Evolutionary conservation across 2,113 vertebrate species (phyloP).

Genomic region (Formicarius rufipectus): DNA sequence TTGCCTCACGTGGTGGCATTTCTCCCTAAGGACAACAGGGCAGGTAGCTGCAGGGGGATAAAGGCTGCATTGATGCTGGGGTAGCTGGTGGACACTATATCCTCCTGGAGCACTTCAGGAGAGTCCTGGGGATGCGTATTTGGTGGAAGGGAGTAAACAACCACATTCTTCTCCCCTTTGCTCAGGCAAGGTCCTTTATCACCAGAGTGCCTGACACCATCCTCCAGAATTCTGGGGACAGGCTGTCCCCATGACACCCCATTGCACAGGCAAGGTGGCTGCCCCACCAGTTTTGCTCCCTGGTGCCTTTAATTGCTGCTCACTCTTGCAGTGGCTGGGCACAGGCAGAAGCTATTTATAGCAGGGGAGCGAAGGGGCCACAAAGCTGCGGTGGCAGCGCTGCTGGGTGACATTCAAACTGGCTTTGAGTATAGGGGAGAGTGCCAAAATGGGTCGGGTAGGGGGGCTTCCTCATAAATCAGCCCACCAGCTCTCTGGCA

Average conservation of each 20-base stretch:
- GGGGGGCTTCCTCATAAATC: background rate
- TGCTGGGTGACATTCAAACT: conserved; percentile 16
- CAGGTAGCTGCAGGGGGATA: background rate
- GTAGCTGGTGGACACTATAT: background rate
- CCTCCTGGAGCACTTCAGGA: background rate
- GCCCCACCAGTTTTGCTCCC: background rate
- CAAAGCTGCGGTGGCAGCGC: rapidly evolving
- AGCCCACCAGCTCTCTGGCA: background rate
- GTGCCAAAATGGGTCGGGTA: background rate
- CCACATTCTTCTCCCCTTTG: rapidly evolving
- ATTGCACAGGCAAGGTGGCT: rapidly evolving
- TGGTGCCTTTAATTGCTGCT: rapidly evolving
- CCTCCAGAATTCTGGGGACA: background rate
- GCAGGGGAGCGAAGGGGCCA: background rate
- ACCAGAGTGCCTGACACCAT: background rate
- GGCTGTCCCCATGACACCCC: rapidly evolving
- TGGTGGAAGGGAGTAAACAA: background rate
- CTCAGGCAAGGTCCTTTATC: background rate
- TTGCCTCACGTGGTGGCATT: background rate
- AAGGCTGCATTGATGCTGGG: background rate
- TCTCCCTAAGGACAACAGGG: background rate
- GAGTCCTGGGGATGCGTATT: rapidly evolving
- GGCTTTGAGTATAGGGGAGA: background rate
- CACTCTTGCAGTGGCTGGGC: rapidly evolving
- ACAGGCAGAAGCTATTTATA: conserved; percentile 36